Evolutionary conservation across 2,888 invertebrate genomes (phyloP).

Genomic region (Ornithoptera alexandrae): DNA sequence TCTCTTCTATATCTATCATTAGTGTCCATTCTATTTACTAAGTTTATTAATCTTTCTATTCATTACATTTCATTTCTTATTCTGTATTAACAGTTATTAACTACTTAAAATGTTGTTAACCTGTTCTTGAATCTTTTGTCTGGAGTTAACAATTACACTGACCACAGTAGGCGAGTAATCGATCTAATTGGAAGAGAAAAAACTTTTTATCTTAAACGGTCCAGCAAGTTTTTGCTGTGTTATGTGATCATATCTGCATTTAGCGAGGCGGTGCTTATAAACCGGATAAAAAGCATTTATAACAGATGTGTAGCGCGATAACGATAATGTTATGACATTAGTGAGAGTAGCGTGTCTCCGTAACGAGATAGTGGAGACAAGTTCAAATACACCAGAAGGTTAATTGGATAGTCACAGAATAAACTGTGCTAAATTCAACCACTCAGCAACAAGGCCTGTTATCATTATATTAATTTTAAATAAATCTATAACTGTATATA

Average conservation of each 20-base stretch:
- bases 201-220: constrained; percentile 9
- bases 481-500: too few relatives aligned
- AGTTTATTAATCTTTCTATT: too few relatives aligned
- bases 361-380: constrained; percentile 47
- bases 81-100: too few relatives aligned
- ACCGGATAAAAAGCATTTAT: constrained; percentile 32
- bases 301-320: constrained; percentile 39
- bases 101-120: not conserved
- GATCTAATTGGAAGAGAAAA: constrained; percentile 15
- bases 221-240: constrained; percentile 9
- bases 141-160: constrained; percentile 10
- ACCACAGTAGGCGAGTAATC: constrained; percentile 15
- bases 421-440: constrained; percentile 50
- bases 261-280: constrained; percentile 18
- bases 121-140: constrained; percentile 9
- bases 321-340: constrained; percentile 40
- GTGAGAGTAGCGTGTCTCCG: constrained; percentile 42
- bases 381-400: constrained; percentile 66
- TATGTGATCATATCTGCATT: constrained; percentile 18
- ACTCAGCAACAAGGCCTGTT: constrained; percentile 15
- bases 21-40: too few relatives aligned
- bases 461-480: not conserved
- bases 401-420: constrained; percentile 50
- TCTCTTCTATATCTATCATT: too few relatives aligned
- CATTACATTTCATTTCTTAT: too few relatives aligned